Evolutionary conservation across 2,113 vertebrate genomes (phyloP), one percentile per base, ranked within the genome.

Genomic region (pig (Sus scrofa)): DNA sequence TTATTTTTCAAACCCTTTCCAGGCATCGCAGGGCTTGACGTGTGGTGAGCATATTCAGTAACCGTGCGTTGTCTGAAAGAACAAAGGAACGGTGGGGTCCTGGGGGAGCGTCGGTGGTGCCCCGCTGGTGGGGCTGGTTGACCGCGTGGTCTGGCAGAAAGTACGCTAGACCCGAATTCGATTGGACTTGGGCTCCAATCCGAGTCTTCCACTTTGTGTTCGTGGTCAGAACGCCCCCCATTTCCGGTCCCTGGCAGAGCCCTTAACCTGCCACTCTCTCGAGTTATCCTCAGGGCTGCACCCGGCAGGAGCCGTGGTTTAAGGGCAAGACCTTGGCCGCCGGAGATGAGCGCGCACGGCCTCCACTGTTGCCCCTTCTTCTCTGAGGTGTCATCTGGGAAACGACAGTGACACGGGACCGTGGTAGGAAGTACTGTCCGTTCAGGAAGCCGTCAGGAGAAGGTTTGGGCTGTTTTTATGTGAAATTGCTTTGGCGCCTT

Each of bases 401-500:
- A 77, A 30, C 73, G 19, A 86, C 10, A 97, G 68, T 78, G 86
- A 54, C 14, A 63, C 34, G 89, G 13, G 15, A 37, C 37, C 74
- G 34, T 88, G 50, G 15, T 58, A 50, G 79, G n/a, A 89, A 86
- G 84, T 58, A 63, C 37, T 34, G 18, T 37, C 60, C 65, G 14
- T 68, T 84, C 79, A 77, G 20, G 19, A 96, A 88, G 52, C 34
- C n/a, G 34, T 92, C 37, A 67, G 27, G 68, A 50, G 90, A 91
- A 81, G 15, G 4, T 44, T 84, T 91, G 60, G 85, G 30, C 85
- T 92, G 14, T 73, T 96, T 96, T 70, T 82, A 65, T 34, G 84
- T 78, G 52, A 90, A 90, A 62, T 67, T 85, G 73, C 58, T 95
- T 95, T 94, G 67, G 52, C 37, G 93, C 90, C 37, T 96, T 96